Evolutionary conservation across 2,797 vertebrate species (phyloP).

Genomic region (Acrocephalus scirpaceus): DNA sequence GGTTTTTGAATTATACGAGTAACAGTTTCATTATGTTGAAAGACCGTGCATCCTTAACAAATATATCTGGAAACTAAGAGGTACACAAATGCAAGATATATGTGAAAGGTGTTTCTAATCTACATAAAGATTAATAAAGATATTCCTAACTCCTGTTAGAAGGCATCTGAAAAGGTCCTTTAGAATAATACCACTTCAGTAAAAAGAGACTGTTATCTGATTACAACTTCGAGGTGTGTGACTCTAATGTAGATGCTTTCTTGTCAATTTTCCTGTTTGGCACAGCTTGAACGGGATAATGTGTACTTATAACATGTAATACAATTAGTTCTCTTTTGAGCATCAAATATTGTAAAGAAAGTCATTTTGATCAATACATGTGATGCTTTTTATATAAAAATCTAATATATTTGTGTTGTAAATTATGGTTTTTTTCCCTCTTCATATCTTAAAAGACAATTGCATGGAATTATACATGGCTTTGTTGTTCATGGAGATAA

Average conservation of each 20-base stretch:
- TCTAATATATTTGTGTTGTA: slow-evolving; percentile 73
- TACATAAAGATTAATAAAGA: slow-evolving; percentile 22
- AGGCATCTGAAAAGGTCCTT: background rate
- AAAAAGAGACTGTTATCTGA: slow-evolving; percentile 9
- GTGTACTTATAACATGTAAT: slow-evolving; percentile 72
- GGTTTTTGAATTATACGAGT: slow-evolving; percentile 19
- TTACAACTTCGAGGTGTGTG: slow-evolving; percentile 34
- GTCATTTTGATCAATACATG: slow-evolving; percentile 74
- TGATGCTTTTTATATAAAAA: slow-evolving; percentile 71
- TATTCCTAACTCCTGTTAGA: background rate
- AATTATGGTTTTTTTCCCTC: slow-evolving; percentile 63
- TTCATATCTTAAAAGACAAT: slow-evolving; percentile 74
- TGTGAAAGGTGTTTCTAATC: slow-evolving; percentile 24
- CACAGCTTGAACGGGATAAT: slow-evolving; percentile 71
- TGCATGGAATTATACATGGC: slow-evolving; percentile 69
- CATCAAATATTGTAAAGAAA: slow-evolving; percentile 74
- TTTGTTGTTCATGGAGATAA: slow-evolving; percentile 73
- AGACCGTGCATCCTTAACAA: background rate
- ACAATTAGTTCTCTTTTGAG: slow-evolving; percentile 71
- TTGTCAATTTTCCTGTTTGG: slow-evolving; percentile 69
- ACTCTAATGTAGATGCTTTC: slow-evolving; percentile 51
- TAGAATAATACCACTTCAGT: background rate
- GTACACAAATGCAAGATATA: background rate
- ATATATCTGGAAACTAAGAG: slow-evolving; percentile 6
- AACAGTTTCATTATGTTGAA: slow-evolving; percentile 41